Conservation (phyloP, 2,888 invertebrate species). For the Hedychridium roseum region DNA sequence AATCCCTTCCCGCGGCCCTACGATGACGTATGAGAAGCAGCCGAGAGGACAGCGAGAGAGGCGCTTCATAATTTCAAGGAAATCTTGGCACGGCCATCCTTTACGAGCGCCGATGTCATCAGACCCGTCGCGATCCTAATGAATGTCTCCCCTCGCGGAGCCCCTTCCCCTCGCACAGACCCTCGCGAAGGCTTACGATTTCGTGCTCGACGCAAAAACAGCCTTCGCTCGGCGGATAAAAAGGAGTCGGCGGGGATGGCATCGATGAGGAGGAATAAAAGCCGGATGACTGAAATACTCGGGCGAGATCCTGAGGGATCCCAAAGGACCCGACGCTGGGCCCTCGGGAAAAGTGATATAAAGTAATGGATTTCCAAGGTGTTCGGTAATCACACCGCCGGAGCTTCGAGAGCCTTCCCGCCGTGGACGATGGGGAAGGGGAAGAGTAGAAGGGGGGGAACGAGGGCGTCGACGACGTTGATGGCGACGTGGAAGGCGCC, state of each 20-base stretch:
- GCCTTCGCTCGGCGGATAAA: too few species aligned
- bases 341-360: conserved; percentile 43
- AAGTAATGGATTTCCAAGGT: conserved; percentile 45
- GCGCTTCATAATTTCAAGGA: conserved; percentile 35
- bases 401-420: conserved; percentile 19
- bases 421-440: background rate
- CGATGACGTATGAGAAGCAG: conserved; percentile 14
- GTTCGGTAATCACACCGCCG: conserved; percentile 43
- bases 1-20: conserved; percentile 25
- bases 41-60: conserved; percentile 9
- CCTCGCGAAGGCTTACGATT: conserved; percentile 29
- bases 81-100: conserved; percentile 29
- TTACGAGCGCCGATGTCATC: conserved; percentile 22
- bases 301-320: background rate
- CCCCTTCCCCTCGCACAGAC: conserved; percentile 1
- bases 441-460: background rate
- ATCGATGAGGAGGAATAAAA: conserved; percentile 20
- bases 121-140: conserved; percentile 22
- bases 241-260: conserved; percentile 28
- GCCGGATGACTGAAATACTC: background rate
- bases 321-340: too few species aligned
- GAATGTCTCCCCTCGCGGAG: conserved; percentile 10
- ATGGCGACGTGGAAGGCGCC: too few species aligned
- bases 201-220: too few species aligned
- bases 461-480: conserved; percentile 8